Base-by-base conservation (phyloP, 2,797 vertebrate species). In the Phalloptychus januarius region DNA sequence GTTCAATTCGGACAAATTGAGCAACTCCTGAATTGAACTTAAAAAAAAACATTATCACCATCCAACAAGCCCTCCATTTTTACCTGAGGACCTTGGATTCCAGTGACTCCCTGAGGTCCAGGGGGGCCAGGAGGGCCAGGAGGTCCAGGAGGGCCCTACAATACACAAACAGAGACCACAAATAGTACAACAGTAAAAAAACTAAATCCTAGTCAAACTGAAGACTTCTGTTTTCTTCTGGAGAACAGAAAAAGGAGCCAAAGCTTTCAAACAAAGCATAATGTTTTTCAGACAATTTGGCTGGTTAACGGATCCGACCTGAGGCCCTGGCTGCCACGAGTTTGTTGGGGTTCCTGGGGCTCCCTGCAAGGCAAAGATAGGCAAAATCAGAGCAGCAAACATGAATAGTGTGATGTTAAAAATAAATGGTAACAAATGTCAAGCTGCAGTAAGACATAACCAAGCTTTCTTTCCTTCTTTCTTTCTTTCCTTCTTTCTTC, bases 101-200 rank as follows among this genome's bases (percentile, higher is more conserved):
- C 98, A 0, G 75, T 94, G 0, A 95, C 93, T 0, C 98, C 98
- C 0, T 97, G 94, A 5, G 95, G 95, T 7, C 98, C 98, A 0
- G 98, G 98, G 5, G 95, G 96, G 36, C 98, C 98, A 0, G 98
- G 98, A 0, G 95, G 95, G 2, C 96, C 96, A 7, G 96, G 96
- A 76, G 94, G 95, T 91, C 96, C 96, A 50, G 96, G 95, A 25
- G 97, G 98, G 13, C 98, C 98, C 98, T 99, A 84, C 15, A 85
- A 89, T 40, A 94, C 28, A 89, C n/a, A 76, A 75, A 88, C 46
- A 31, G 46, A 88, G 42, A 65, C 18, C 25, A 77, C 33, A 79
- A 70, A 72, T 71, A 11, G 61, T 7, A 79, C 73, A 10, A 67
- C 15, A 25, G 13, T 69, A n/a, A 45, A 11, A 15, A 71, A 36